Conservation (phyloP, 2,888 invertebrate species). For the Ophion costatus region DNA sequence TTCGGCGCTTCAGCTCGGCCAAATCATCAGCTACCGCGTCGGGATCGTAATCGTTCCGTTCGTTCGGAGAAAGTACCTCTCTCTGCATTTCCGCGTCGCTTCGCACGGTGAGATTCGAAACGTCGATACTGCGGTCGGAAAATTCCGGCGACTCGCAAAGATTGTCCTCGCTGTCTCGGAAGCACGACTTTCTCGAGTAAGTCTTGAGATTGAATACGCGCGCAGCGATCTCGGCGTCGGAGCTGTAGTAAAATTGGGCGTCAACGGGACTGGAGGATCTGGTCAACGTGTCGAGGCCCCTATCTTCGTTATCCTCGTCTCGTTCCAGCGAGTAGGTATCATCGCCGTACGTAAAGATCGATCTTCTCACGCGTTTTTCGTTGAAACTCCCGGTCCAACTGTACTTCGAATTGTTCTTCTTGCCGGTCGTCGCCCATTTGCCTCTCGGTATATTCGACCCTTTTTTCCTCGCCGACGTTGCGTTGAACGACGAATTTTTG, state of each 20-base stretch:
- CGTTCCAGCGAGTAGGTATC: not conserved
- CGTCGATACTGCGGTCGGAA: conserved; percentile 29
- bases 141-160: conserved; percentile 24
- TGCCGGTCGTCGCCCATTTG: conserved; percentile 61
- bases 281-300: conserved; percentile 43
- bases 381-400: conserved; percentile 77
- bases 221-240: conserved; percentile 66
- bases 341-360: conserved; percentile 48
- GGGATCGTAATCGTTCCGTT: conserved; percentile 11
- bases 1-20: not conserved
- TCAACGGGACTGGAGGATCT: conserved; percentile 61
- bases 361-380: conserved; percentile 58
- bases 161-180: conserved; percentile 12
- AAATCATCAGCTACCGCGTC: conserved; percentile 26
- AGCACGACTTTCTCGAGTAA: conserved; percentile 29
- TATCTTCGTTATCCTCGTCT: conserved; percentile 5
- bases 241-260: conserved; percentile 61
- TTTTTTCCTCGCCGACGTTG: conserved; percentile 47
- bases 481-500: conserved; percentile 54
- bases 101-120: conserved; percentile 25
- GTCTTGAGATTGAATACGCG: conserved; percentile 67
- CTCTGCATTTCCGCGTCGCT: not conserved
- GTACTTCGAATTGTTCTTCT: conserved; percentile 71
- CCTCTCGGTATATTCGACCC: conserved; percentile 28
- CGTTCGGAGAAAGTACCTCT: not conserved